phyloP scores from a whole-genome alignment of 1,140 invertebrate species.

The Ceratosolen fusciceps region DNA sequence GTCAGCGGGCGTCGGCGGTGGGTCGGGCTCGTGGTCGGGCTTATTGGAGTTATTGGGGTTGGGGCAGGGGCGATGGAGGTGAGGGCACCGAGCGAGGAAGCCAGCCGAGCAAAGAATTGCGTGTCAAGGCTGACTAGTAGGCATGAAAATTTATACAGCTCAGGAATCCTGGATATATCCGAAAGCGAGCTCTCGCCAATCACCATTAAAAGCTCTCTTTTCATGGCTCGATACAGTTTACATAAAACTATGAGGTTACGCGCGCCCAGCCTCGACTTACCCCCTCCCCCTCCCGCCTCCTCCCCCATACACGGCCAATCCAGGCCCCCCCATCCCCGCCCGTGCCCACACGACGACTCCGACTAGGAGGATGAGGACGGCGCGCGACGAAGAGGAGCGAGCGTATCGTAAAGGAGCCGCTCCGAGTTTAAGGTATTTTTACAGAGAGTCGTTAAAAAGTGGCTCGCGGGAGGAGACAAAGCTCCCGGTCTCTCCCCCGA shows the following conservation, averaged over 20 bases:
- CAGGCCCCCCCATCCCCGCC: background rate
- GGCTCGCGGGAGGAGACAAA: constrained; percentile 53
- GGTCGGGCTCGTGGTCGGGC: no score
- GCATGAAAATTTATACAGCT: constrained; percentile 46
- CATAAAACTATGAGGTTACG: constrained; percentile 50
- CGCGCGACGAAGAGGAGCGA: constrained; percentile 31
- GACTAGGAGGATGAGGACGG: background rate
- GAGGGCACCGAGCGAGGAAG: no score
- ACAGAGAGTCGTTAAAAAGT: constrained; percentile 60
- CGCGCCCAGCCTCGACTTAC: background rate
- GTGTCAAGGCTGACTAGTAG: constrained; percentile 48
- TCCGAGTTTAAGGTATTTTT: constrained; percentile 52
- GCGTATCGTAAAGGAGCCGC: constrained; percentile 36
- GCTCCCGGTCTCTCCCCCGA: constrained; percentile 38
- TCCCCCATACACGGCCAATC: no score
- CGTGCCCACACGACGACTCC: background rate
- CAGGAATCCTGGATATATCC: constrained; percentile 39
- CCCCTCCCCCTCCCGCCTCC: no score
- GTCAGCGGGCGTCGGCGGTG: no score
- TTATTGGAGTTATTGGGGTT: no score
- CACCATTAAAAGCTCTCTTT: constrained; percentile 48
- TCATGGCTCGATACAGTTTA: constrained; percentile 49
- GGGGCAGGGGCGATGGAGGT: no score
- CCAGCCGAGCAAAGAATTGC: constrained; percentile 48
- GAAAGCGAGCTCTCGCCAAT: constrained; percentile 41